Base-by-base conservation (phyloP, 2,113 vertebrate species). In the Clupea harengus region DNA sequence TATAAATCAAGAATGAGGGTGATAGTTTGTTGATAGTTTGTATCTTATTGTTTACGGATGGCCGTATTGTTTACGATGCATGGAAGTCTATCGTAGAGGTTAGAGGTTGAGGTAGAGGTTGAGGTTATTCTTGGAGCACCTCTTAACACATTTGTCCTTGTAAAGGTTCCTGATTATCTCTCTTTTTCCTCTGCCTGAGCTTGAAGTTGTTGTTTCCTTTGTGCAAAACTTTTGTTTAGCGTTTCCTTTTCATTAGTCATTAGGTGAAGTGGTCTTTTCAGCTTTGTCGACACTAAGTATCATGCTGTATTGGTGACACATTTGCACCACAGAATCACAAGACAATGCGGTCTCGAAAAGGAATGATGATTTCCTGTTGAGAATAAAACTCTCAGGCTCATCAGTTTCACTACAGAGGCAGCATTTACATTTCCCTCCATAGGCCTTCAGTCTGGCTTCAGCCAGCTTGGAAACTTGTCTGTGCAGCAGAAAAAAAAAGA, bases 401-500 rank as follows among this genome's bases (percentile, higher is more conserved):
- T 78, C 72, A 78, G 72, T 32, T 78, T 78, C 72, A 39, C 72
- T 39, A 32, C 9, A 78, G 72, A 78, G 39, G 72, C 28, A 78
- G 72, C 4, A 15, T 13, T 78, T 5, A 78, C 28, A 5, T 15
- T 78, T 78, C 28, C 28, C 11, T 13, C 9, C 9, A 15, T 32
- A 4, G 67, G 67, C 11, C 8, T 39, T 15, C 25, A 13, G 7
- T 75, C 67, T 9, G 11, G 67, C 72, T 15, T 39, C 28, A 39
- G 72, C 72, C 32, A 32, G 25, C 72, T 11, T 10, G 64, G 1
- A 72, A 72, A 72, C n/a, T 32, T 78, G 72, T 17, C 25, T 17
- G 25, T 78, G 72, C 32, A 39, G 72, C 72, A 78, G 72, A 86
- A 88, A 87, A 89, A 88, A 90, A 88, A 88, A 87, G 80, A 1